These are phyloP conservation scores for Phylloscopus trochilus DNA, from an alignment of 2,113 vertebrate genomes.

Conservation along the genomic window DNA sequence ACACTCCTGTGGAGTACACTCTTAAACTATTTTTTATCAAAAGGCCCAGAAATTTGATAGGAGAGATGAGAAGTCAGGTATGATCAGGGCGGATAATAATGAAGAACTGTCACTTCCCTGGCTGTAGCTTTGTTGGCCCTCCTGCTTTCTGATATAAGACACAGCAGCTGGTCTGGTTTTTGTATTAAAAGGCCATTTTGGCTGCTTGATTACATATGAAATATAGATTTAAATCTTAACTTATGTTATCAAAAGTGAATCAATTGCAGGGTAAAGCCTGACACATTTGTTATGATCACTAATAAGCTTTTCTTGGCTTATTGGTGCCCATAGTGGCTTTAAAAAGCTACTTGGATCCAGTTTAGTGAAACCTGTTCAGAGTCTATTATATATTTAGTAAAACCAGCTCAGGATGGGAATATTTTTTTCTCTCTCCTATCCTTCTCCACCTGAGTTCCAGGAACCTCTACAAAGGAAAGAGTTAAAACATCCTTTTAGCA, in stretches of 20 bases:
- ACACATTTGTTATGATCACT: constrained; percentile 51
- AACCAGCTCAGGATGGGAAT: not conserved
- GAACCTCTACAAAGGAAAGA: not conserved
- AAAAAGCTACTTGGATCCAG: constrained; percentile 11
- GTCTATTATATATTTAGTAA: not conserved
- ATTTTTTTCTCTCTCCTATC: not conserved
- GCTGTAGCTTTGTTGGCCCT: constrained; percentile 62
- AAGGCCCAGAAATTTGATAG: constrained; percentile 68
- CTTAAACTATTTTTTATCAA: constrained; percentile 70
- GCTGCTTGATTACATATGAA: constrained; percentile 68
- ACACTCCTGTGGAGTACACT: not conserved
- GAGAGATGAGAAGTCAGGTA: constrained; percentile 65
- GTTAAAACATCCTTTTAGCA: not conserved
- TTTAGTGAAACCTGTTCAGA: not conserved
- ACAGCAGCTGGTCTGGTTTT: constrained; percentile 42
- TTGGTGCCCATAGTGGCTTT: constrained; percentile 22
- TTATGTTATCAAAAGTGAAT: constrained; percentile 56
- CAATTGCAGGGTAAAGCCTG: constrained; percentile 35
- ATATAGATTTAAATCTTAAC: constrained; percentile 70
- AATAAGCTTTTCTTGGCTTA: constrained; percentile 41
- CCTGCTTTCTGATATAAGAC: constrained; percentile 71
- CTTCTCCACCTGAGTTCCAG: not conserved
- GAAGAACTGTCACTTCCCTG: constrained; percentile 68
- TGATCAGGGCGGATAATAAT: constrained; percentile 50
- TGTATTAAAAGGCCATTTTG: constrained; percentile 66